Conservation (phyloP, 2,888 invertebrate genomes). For the Calliscelio sp. region DNA sequence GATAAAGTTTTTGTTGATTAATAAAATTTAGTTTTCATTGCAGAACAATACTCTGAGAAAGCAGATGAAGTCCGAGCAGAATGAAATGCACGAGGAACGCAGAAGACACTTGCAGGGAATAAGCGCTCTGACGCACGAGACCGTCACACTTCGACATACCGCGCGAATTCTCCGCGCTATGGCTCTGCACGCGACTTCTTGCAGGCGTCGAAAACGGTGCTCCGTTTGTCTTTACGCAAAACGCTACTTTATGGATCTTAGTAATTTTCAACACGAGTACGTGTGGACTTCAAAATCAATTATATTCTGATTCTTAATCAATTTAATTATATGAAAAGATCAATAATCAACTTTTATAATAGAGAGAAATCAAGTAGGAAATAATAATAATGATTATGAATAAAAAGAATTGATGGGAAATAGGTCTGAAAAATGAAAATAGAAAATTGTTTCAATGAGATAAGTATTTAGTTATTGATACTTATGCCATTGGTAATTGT, state of each 20-base stretch:
- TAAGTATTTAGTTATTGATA: no score
- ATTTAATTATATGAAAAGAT: no score
- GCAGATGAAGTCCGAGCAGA: conserved; percentile 87
- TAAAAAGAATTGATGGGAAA: no score
- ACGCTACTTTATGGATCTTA: conserved; percentile 87
- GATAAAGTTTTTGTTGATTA: no score
- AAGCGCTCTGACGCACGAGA: conserved; percentile 86
- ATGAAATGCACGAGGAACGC: conserved; percentile 86
- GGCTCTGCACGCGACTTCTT: conserved; percentile 84
- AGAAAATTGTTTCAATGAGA: no score
- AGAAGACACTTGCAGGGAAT: conserved; percentile 86
- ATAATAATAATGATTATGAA: no score
- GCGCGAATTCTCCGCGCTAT: conserved; percentile 86
- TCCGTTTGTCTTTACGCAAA: conserved; percentile 88
- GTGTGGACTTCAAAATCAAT: no score
- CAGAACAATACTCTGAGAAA: conserved; percentile 88
- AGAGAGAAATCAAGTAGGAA: no score
- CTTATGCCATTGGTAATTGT: no score
- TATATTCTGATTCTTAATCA: no score
- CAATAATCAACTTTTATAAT: no score
- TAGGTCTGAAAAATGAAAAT: no score
- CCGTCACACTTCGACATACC: conserved; percentile 86
- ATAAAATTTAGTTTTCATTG: conserved; percentile 66
- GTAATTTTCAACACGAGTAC: conserved; percentile 86
- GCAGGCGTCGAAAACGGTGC: conserved; percentile 87